Evolutionary conservation across 2,888 invertebrate species (phyloP).

Genomic region (Theodoxus fluviatilis): DNA sequence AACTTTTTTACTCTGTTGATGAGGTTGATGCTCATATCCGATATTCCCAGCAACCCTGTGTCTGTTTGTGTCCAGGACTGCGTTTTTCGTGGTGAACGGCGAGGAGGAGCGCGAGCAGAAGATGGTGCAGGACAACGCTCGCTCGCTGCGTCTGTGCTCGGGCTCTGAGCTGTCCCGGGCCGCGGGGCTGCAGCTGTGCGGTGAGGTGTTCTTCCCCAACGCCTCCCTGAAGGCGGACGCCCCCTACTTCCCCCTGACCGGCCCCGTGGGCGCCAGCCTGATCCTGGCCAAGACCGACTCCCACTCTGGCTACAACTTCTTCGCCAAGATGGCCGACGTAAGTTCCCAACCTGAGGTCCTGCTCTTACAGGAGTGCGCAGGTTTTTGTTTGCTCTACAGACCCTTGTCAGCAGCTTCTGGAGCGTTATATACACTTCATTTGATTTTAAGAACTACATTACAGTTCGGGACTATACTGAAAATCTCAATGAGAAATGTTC

Average conservation of each 20-base stretch:
- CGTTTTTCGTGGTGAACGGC: conserved; percentile 54
- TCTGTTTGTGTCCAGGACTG: too few relatives aligned
- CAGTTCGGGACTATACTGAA: too few relatives aligned
- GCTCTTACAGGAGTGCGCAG: too few relatives aligned
- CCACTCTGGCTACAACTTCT: conserved; percentile 54
- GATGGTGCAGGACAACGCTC: conserved; percentile 73
- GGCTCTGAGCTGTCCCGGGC: conserved; percentile 72
- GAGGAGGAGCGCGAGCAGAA: conserved; percentile 72
- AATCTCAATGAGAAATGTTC: too few relatives aligned
- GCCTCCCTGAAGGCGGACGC: conserved; percentile 71
- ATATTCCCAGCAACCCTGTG: too few relatives aligned
- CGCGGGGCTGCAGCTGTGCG: conserved; percentile 85
- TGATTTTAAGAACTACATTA: too few relatives aligned
- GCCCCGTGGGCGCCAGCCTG: conserved; percentile 46
- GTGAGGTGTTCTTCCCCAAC: conserved; percentile 74
- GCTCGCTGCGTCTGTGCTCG: conserved; percentile 67
- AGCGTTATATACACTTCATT: too few relatives aligned
- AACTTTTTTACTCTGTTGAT: too few relatives aligned
- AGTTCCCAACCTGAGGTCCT: too few relatives aligned
- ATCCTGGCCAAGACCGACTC: conserved; percentile 54
- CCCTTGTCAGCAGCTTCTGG: too few relatives aligned
- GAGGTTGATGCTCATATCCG: too few relatives aligned
- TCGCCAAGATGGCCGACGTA: conserved; percentile 49
- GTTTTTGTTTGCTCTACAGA: too few relatives aligned
- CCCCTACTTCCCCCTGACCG: conserved; percentile 56